Base-by-base conservation (phyloP, 2,113 vertebrate species). In the Scomber colias region DNA sequence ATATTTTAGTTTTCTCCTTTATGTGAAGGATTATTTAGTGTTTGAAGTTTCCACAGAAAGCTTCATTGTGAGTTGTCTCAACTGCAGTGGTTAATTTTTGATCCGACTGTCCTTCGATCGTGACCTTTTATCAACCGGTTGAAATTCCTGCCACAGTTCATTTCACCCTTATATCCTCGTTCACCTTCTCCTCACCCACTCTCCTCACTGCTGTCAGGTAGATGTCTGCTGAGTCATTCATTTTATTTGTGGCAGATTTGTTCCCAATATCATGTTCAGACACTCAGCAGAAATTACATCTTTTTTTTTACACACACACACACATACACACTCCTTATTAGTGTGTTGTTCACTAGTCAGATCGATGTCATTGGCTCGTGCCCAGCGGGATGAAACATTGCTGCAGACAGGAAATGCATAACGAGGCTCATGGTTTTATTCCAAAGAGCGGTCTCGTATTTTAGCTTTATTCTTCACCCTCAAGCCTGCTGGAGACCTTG, bases 231-330 rank as follows among this genome's bases (percentile, higher is more conserved):
- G 84, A 88, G 74, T 93, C 92, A 50, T 49, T 80, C 19, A 0
- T 72, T 94, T 94, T 90, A 88, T 93, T 92, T 87, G 61, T 50
- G 76, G 90, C 75, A 35, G 63, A 79, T 79, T 75, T 86, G 70
- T 87, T 89, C 76, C 79, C 77, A 63, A 71, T 87, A 91, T 93
- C 90, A 81, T 87, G 83, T 94, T 95, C 83, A 60, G 86, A 84
- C 24, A 62, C 87, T 93, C 91, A 85, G 92, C 91, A 92, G 79
- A 91, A 90, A 79, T 31, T 0, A 35, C 19, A 0, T 30, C 2
- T 69, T 80, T 84, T 56, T 45, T 81, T 71, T 73, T 59, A 56
- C 49, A 60, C 12, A 4, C 48, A 62, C 53, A 24, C 64, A 13
- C 27, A 45, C 16, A 45, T 50, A 35, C 64, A 27, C 54, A 1